Base-by-base conservation (phyloP, 2,797 vertebrate genomes). In the Pangasius sanitwongsei region DNA sequence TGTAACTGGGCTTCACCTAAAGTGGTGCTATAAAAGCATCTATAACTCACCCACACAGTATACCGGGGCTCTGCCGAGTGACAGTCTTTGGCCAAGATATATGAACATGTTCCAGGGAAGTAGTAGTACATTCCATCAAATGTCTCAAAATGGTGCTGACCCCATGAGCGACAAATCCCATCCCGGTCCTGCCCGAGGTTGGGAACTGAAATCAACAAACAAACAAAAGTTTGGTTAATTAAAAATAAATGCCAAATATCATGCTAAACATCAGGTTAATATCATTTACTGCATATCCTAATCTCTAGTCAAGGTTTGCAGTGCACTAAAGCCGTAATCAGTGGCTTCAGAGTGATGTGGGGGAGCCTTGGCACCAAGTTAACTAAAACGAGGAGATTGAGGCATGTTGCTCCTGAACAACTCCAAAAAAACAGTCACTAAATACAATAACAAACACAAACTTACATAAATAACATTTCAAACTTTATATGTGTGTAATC, bases 81-180 rank as follows among this genome's bases (percentile, higher is more conserved):
- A 92, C 99, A 99, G 89, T 99, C 98, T 95, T 98, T 98, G 93
- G 98, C 97, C 95, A 99, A 96, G 93, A 99, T 96, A 86, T 99
- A 99, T 69, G 98, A 99, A 94, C 99, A 99, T 87, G 96, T 97
- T 94, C 99, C 99, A 86, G 98, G 98, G 93, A 98, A 98, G 94
- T 97, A 99, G 95, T 97, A 99, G 94, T 99, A 99, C 93, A 98
- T 97, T 63, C 99, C 99, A 95, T 99, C 99, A 94, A 99, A 99
- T 16, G 98, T 99, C 96, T 99, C 99, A 94, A 97, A 99, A 94
- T 99, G 95, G 95, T 99, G 96, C 82, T 99, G 99, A 92, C 99
- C 99, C 99, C 98, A 99, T 0, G 97, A 98, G 94, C 97, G 97
- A 94, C 98, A 99, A 93, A 99, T 99, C 13, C 97, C 97, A 75